Evolutionary conservation across 2,797 vertebrate genomes (phyloP), one percentile per base, ranked within the genome.

Genomic region (Triplophysa bombifrons): DNA sequence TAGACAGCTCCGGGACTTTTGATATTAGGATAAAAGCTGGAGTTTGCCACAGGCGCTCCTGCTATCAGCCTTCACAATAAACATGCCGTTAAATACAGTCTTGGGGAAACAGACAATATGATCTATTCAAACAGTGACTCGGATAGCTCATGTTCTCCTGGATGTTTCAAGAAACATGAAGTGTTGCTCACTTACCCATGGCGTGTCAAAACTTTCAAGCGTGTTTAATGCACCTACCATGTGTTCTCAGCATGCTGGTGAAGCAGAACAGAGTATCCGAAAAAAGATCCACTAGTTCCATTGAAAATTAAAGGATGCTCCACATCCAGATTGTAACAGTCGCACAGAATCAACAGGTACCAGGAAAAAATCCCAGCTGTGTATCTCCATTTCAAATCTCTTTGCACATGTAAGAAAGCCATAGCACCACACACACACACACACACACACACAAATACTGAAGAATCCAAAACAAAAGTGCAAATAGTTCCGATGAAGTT

Each of bases 11-110:
- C 97, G 1, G 97, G 96, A 61, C 85, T 93, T 51, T n/a, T 71
- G 76, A 92, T 87, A 0, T 82, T 89, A 3, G 60, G 53, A 76
- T 88, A 88, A 78, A 87, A 77, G 12, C 88, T 87, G 69, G 93
- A 94, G 83, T 85, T 94, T 17, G 93, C 94, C 38, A 92, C 92
- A 6, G 97, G 97, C 1, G 97, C 96, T 41, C 97, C 97, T 11
- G 85, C 95, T 19, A 99, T 83, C 73, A 98, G 89, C 97, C 97
- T 98, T 80, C 53, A 83, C 84, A 73, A 38, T 22, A 83, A 48
- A 82, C 11, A 82, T 20, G 17, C 27, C 48, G 53, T 38, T 67
- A 34, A 73, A 66, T 25, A 44, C 34, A 65, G 17, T 44, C 19
- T 41, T 60, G 22, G 13, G 56, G 22, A 22, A 14, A 34, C 14